phyloP scores from a whole-genome alignment of 2,797 vertebrate species.

The Sardinella longiceps region DNA sequence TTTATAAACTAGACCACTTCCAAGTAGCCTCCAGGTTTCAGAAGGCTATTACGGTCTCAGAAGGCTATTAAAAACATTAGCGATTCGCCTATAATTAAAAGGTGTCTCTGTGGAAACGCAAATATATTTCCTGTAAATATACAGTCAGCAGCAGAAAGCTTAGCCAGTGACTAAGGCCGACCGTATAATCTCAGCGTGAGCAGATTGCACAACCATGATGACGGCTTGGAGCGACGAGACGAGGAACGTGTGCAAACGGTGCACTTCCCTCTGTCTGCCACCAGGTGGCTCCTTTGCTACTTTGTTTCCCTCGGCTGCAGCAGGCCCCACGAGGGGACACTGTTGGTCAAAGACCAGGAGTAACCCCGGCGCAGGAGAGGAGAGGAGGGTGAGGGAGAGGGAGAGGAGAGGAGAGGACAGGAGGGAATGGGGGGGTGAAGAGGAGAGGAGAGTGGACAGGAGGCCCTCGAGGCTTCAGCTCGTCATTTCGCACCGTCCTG shows the following conservation, averaged over 20 bases:
- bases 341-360: slow-evolving; percentile 74
- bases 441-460: neutral
- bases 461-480: neutral
- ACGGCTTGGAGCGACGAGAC: neutral
- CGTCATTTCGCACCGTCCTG: slow-evolving; percentile 18
- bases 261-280: slow-evolving; percentile 41
- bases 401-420: neutral
- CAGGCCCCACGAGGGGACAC: slow-evolving; percentile 70
- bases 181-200: neutral
- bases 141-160: neutral
- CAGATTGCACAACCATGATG: neutral
- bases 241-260: slow-evolving; percentile 14
- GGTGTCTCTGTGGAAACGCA: neutral
- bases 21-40: neutral
- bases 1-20: neutral
- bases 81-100: neutral
- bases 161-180: neutral
- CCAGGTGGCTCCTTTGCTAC: slow-evolving; percentile 64
- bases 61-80: neutral
- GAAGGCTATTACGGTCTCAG: neutral
- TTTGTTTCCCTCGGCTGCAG: slow-evolving; percentile 34
- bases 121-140: neutral
- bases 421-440: neutral
- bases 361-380: slow-evolving; percentile 58
- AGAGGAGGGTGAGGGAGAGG: neutral